Base-by-base conservation (phyloP, 2,113 vertebrate genomes). In the Proterorhinus semilunaris region DNA sequence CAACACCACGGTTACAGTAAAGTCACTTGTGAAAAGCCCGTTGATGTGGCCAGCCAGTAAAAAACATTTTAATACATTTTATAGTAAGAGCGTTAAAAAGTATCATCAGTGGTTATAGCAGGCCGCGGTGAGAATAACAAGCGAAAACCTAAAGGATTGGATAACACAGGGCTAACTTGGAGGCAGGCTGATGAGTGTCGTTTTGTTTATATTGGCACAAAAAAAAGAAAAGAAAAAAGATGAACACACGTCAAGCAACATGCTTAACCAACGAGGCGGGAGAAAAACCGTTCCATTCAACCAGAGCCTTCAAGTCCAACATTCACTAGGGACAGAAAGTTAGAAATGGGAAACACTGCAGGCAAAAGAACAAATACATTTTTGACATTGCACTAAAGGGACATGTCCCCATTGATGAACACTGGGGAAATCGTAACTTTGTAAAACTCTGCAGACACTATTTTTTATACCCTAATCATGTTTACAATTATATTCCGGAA, bases 71-170 rank as follows among this genome's bases (percentile, higher is more conserved):
- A 76, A 78, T 63, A 80, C 65, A 72, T 74, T 63, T 74, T 42
- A 58, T 58, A 57, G 27, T 57, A 11, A 79, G 51, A 72, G 50
- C 53, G 75, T 84, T 36, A 84, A 65, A 87, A 84, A 83, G 42
- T 51, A 78, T 78, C 58, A 80, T 81, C 82, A 91, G 90, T 91
- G 90, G 90, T 91, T 90, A 88, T 88, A 86, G 82, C 85, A 74
- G 74, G 69, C 76, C 68, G 66, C 69, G 78, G 66, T 79, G 76
- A 78, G 69, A 36, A 77, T 79, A 57, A 83, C 46, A 71, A 75
- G 71, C 52, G 68, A 69, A 79, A 78, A 27, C 8, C 17, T 53
- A 53, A 74, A 79, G 80, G 4, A 79, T 43, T 72, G 69, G 52
- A 47, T 51, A 61, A 45, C 11, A 7, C 6, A 44, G 10, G 64